These are phyloP conservation scores for Saccopteryx bilineata DNA, from an alignment of 2,113 vertebrate species.

Conservation along the genomic window DNA sequence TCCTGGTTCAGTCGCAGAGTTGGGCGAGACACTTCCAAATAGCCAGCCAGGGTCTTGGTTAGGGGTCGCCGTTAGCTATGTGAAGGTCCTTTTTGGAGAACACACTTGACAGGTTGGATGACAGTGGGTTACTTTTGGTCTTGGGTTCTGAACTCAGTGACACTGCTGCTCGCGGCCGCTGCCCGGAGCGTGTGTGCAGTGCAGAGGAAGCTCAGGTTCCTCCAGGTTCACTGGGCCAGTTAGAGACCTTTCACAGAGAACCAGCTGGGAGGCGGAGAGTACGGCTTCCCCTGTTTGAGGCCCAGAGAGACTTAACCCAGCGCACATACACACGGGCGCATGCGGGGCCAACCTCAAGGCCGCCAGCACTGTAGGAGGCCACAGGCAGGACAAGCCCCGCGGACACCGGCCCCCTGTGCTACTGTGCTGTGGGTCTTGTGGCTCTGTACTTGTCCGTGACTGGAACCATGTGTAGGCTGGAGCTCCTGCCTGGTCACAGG, in stretches of 20 bases:
- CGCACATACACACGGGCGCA: not conserved
- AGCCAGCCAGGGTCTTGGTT: not conserved
- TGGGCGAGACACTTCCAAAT: not conserved
- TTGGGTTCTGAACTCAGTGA: not conserved
- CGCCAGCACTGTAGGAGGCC: not conserved
- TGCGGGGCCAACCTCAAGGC: not conserved
- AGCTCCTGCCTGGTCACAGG: not conserved
- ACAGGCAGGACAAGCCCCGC: not conserved
- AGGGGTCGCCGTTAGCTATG: not conserved
- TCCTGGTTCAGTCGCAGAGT: fast-evolving
- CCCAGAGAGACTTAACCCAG: not conserved
- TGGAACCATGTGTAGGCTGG: too few species aligned
- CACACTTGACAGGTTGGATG: not conserved
- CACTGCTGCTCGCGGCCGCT: fast-evolving
- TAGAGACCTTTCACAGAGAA: not conserved
- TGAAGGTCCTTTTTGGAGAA: not conserved
- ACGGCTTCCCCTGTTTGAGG: not conserved
- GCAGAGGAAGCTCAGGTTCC: not conserved
- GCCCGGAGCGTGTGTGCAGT: not conserved
- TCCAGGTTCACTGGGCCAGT: not conserved
- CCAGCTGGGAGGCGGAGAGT: not conserved
- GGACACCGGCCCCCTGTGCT: not conserved
- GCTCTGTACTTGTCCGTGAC: not conserved
- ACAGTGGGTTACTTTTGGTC: not conserved
- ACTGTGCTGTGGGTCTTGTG: not conserved